These are phyloP conservation scores for Mimas tiliae DNA, from an alignment of 2,888 invertebrate genomes.

Conservation along the genomic window DNA sequence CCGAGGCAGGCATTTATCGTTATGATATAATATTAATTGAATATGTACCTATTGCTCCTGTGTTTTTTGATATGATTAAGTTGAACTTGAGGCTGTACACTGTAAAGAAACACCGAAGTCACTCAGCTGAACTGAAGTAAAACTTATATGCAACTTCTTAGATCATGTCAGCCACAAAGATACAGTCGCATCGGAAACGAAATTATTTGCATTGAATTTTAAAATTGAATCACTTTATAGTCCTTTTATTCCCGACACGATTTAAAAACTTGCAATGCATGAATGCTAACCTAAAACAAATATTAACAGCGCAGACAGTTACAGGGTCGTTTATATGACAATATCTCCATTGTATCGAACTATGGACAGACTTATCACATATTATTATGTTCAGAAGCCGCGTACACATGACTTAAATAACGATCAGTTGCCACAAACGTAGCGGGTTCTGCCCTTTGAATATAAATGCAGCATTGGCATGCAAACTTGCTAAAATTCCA, in stretches of 20 bases:
- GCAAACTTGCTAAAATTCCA: constrained; percentile 26
- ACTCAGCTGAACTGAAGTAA: too few species aligned
- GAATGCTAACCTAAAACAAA: constrained; percentile 24
- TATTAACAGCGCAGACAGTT: constrained; percentile 15
- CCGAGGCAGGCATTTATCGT: too few species aligned
- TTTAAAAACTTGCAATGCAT: constrained; percentile 16
- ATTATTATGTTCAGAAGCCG: constrained; percentile 47
- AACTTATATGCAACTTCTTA: not conserved
- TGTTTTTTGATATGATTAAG: too few species aligned
- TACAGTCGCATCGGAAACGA: constrained; percentile 22
- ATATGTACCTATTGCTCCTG: too few species aligned
- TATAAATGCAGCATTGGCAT: constrained; percentile 44
- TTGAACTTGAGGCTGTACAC: too few species aligned
- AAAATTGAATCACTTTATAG: constrained; percentile 13
- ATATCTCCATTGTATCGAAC: constrained; percentile 51
- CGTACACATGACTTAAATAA: constrained; percentile 48
- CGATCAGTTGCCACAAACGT: constrained; percentile 40
- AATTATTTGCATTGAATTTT: constrained; percentile 22
- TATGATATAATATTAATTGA: too few species aligned
- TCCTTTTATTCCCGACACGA: constrained; percentile 13
- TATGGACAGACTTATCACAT: constrained; percentile 51
- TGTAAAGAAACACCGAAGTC: too few species aligned
- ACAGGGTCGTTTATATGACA: constrained; percentile 50
- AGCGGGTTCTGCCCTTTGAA: constrained; percentile 40
- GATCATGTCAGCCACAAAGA: not conserved